Evolutionary conservation across 2,797 vertebrate species (phyloP), one percentile per base, ranked within the genome.

Genomic region (Meriones psammophilus): DNA sequence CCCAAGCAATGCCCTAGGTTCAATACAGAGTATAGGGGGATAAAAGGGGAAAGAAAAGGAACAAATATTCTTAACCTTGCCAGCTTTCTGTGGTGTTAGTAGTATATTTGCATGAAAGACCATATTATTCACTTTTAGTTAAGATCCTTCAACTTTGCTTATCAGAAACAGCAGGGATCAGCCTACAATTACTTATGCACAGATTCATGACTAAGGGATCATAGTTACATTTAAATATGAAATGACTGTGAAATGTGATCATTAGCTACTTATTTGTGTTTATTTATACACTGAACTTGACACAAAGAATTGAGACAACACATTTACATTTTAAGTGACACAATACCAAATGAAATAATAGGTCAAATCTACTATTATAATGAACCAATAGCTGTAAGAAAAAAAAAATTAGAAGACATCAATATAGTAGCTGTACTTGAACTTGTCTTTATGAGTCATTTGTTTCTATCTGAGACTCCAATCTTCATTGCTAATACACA

Each of bases 311-410:
- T 46, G 36, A 91, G 39, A 88, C 30, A 83, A 12, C 22, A 73
- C 33, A 78, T 69, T 86, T 77, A 64, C 66, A 83, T 92, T 78
- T 95, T 71, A 80, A 74, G 87, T 94, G 85, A 81, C 56, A 96
- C 79, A 89, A 68, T 71, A 92, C 68, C 68, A 92, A 86, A 58
- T 66, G 71, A 89, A 91, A 88, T 39, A 74, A 92, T 73, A n/a
- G 66, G 36, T 56, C 81, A 90, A 42, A 33, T 15, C 36, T 60
- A 62, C 42, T 60, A 74, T 76, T 87, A 79, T 86, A 79, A 89
- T n/a, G 92, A 89, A 73, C 20, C n/a, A 80, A 42, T 28, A 85
- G 17, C 28, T 62, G 30, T 24, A 92, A 92, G 56, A 71, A 83
- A 91, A 92, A 90, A 77, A 46, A 95, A 89, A 60, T 36, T 91